Evolutionary conservation across 2,888 invertebrate genomes (phyloP), one percentile per base, ranked within the genome.

Genomic region (Dione juno): DNA sequence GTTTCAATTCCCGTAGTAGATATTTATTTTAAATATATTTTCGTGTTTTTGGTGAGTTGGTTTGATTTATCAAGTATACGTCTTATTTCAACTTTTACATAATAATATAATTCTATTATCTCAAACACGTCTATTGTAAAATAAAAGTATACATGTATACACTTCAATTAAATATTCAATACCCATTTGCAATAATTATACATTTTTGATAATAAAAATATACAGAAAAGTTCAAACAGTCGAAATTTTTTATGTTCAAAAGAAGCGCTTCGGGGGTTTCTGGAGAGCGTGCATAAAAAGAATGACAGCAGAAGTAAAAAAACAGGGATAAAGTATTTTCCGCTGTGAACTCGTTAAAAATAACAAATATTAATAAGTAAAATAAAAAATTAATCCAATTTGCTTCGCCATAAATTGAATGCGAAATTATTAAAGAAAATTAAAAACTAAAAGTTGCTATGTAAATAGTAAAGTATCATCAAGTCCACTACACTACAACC

Each of bases 181-280:
- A 3, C 5, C 28, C 5, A 28, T 28, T 28, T 28, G 28, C 2
- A 28, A 28, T 5, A 28, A 28, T 28, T 28, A 28, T 28, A 28
- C 9, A 9, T 16, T 48, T 16, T 48, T 48, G 45, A 5, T 48
- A 16, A 16, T 16, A 16, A 48, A n/a, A 48, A 16, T 48, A 48
- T 16, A 9, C 3, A 9, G 8, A 16, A 35, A 54, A 21, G 21
- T 16, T 14, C 8, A n/a, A 28, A 21, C 19, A 14, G 19, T 28
- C 13, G 19, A 59, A 41, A 41, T 41, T 19, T 67, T 41, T n/a
- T 28, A 58, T 48, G 14, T 35, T 66, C 35, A 48, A 35, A 63
- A 35, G 28, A 19, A 63, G 16, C 3, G 35, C 48, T 45, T 52
- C n/a, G 9, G 59, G 14, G 59, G 21, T 59, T 40, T 14, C 41